Conservation (phyloP, 1,140 invertebrate species). For the Akabosia matsudoensis region DNA sequence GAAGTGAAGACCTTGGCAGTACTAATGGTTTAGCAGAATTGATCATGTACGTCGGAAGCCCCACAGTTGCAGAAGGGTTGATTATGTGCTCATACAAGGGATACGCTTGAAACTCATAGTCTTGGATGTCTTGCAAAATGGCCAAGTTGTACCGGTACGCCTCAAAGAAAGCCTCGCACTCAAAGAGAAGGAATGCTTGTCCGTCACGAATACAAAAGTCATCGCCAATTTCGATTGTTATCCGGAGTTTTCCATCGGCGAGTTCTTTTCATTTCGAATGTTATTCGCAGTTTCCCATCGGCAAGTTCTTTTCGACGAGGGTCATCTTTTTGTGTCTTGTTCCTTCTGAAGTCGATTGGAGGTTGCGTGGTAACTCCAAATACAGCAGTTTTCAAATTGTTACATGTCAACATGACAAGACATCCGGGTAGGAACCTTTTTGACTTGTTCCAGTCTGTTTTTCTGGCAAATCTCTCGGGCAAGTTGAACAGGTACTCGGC, state of each 20-base stretch:
- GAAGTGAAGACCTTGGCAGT: background rate
- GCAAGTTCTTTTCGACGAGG: background rate
- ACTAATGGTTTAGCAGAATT: background rate
- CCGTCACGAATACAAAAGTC: no score
- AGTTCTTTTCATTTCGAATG: background rate
- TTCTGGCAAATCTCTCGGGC: background rate
- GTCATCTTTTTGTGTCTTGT: background rate
- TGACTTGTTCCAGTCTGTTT: background rate
- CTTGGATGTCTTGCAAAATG: constrained; percentile 45
- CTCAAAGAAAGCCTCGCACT: constrained; percentile 66
- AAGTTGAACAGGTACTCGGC: background rate
- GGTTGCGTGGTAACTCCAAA: background rate
- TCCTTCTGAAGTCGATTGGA: background rate
- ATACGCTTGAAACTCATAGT: constrained; percentile 60
- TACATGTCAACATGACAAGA: background rate
- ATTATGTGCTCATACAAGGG: constrained; percentile 58
- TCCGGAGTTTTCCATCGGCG: background rate
- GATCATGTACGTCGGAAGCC: background rate
- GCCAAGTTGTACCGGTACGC: constrained; percentile 55
- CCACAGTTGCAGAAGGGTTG: constrained; percentile 48
- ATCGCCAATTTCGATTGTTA: no score
- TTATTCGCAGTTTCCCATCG: background rate
- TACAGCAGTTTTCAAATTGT: background rate
- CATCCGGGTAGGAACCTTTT: background rate
- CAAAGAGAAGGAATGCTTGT: constrained; percentile 60